Evolutionary conservation across 2,888 invertebrate species (phyloP).

Genomic region (Amblyjoppa proteus): DNA sequence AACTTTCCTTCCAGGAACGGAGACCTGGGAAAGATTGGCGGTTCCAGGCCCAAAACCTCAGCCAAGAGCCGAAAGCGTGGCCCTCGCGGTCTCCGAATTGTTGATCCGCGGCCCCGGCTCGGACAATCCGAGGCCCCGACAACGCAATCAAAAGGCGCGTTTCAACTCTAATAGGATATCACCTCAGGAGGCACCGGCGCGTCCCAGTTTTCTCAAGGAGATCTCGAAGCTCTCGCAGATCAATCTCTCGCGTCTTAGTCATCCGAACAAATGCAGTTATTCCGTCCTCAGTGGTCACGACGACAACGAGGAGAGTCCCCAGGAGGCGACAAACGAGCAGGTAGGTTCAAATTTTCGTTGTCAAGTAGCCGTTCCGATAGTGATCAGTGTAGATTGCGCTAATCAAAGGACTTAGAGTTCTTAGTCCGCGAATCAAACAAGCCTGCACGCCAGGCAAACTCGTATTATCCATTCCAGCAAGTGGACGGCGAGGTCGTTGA

Average conservation of each 20-base stretch:
- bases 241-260: constrained; percentile 88
- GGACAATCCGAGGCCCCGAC: constrained; percentile 78
- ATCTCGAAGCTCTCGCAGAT: constrained; percentile 91
- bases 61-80: constrained; percentile 90
- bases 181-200: constrained; percentile 84
- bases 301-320: constrained; percentile 88
- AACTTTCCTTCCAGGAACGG: constrained; percentile 86
- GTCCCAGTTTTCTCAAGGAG: constrained; percentile 87
- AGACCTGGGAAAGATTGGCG: constrained; percentile 91
- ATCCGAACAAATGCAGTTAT: constrained; percentile 89
- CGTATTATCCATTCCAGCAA: constrained; percentile 84
- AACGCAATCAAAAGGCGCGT: constrained; percentile 78
- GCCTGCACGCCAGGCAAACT: constrained; percentile 81
- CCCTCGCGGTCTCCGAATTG: constrained; percentile 88
- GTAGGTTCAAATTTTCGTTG: constrained; percentile 29
- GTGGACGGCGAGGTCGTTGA: constrained; percentile 83
- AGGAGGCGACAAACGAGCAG: constrained; percentile 75
- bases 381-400: background rate
- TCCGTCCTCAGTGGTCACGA: constrained; percentile 88
- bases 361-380: constrained; percentile 7
- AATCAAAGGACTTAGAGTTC: constrained; percentile 45
- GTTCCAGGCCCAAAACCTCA: constrained; percentile 88
- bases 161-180: constrained; percentile 84
- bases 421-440: constrained; percentile 67
- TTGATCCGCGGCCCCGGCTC: constrained; percentile 84